Conservation (phyloP, 1,140 invertebrate species). For the Cotesia glomerata region DNA sequence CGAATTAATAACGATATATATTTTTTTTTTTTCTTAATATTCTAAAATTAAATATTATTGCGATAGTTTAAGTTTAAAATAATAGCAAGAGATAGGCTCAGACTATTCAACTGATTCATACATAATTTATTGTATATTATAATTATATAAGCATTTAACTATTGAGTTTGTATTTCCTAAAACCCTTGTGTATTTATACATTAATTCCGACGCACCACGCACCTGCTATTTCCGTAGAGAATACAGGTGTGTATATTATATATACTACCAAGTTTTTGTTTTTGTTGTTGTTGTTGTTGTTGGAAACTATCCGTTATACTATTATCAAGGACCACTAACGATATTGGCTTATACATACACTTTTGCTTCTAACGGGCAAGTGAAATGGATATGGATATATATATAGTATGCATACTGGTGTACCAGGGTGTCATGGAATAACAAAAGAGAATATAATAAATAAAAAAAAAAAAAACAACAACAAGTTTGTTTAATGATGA, state of each 20-base stretch:
- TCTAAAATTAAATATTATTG: neutral
- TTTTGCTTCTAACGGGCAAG: neutral
- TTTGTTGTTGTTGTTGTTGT: neutral
- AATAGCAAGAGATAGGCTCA: neutral
- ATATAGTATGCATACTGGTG: no score
- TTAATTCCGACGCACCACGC: neutral
- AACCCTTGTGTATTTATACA: neutral
- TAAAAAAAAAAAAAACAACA: no score
- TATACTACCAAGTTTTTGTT: no score
- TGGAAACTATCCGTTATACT: neutral
- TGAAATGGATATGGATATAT: no score
- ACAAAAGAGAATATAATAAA: no score
- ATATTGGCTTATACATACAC: slow-evolving; percentile 23
- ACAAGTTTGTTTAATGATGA: no score
- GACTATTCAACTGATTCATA: neutral
- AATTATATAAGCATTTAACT: neutral
- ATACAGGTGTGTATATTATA: no score
- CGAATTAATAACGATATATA: neutral
- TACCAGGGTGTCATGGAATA: no score
- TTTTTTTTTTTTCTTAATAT: no score
- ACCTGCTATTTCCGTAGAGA: no score
- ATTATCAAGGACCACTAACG: neutral
- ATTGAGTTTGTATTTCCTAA: neutral
- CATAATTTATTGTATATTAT: neutral
- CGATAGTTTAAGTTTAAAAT: neutral